Evolutionary conservation across 2,888 invertebrate genomes (phyloP).

Genomic region (Prosopocoilus inquinatus): DNA sequence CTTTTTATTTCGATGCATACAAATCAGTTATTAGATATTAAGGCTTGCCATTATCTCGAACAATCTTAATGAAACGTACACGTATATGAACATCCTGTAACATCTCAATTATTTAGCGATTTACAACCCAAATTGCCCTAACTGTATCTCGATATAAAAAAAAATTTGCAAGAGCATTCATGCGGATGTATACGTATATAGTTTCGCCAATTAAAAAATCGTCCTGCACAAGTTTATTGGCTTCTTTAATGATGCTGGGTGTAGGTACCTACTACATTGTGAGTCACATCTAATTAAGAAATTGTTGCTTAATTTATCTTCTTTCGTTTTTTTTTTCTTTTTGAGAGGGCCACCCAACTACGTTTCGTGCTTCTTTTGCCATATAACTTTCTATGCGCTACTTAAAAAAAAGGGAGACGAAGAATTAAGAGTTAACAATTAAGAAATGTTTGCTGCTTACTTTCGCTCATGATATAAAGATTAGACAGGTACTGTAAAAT

Average conservation of each 20-base stretch:
- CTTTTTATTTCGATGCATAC: neutral
- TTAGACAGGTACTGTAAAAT: no score
- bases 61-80: slow-evolving; percentile 1
- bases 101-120: slow-evolving; percentile 19
- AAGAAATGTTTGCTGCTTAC: no score
- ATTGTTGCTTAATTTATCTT: neutral
- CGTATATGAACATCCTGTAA: slow-evolving; percentile 11
- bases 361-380: no score
- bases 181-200: neutral
- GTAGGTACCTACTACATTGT: no score
- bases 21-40: slow-evolving; percentile 3
- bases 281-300: neutral
- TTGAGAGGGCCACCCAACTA: no score
- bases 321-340: neutral
- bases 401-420: no score
- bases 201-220: neutral
- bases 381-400: no score
- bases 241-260: no score
- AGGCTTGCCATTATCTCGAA: neutral
- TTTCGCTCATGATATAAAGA: no score
- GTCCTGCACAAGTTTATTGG: neutral
- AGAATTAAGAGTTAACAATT: no score
- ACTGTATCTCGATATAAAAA: slow-evolving; percentile 6
- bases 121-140: slow-evolving; percentile 14
- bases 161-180: neutral